Evolutionary conservation across 1,140 invertebrate genomes (phyloP).

Genomic region (Listronotus oregonensis): DNA sequence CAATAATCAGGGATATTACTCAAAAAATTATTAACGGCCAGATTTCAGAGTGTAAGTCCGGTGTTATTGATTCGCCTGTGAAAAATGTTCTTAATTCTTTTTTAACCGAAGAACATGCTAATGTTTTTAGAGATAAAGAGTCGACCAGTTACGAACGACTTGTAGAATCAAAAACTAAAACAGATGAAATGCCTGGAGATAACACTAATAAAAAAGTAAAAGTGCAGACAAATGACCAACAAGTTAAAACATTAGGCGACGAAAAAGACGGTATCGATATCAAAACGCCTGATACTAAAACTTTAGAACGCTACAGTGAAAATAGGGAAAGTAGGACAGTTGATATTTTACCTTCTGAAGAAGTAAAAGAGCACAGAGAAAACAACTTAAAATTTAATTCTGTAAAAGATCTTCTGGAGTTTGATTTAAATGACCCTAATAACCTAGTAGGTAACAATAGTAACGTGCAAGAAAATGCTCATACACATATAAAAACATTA

Average conservation of each 20-base stretch:
- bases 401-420: slow-evolving; percentile 21
- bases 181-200: background rate
- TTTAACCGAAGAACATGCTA: background rate
- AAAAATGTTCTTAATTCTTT: slow-evolving; percentile 5
- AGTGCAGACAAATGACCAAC: background rate
- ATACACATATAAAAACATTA: no score
- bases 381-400: slow-evolving; percentile 3
- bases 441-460: no score
- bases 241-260: background rate
- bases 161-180: background rate
- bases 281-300: no score
- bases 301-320: no score
- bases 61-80: background rate
- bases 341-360: background rate
- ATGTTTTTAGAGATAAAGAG: slow-evolving; percentile 2
- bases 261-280: no score
- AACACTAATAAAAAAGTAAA: background rate
- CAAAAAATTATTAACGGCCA: slow-evolving; percentile 1
- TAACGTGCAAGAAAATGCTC: no score
- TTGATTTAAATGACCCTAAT: background rate
- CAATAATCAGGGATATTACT: background rate
- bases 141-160: background rate
- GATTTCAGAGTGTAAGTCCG: background rate
- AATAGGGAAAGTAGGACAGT: background rate
- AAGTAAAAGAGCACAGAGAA: background rate